Percentiles rank a stretch among this genome's conserved stretches.
These are phyloP conservation scores for Anas platyrhynchos DNA, from an alignment of 2,113 vertebrate species.

Conservation along the genomic window DNA sequence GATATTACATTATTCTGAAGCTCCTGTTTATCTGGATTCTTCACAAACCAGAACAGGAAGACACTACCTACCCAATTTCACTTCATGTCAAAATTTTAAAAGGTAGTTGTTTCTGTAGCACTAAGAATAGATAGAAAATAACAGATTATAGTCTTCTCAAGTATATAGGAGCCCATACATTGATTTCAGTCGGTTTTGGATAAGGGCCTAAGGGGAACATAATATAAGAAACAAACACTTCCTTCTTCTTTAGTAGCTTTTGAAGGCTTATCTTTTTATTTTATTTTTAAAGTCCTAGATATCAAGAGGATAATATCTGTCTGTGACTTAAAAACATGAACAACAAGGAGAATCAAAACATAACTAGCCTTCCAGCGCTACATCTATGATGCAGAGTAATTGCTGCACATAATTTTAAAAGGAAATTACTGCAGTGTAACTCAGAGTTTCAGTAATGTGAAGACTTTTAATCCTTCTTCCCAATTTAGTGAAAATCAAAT, in stretches of 20 bases:
- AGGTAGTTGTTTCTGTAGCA: background rate
- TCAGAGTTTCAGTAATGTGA: background rate
- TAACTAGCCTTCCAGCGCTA: background rate
- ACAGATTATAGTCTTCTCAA: background rate
- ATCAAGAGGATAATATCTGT: background rate
- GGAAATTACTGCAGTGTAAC: background rate
- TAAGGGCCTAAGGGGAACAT: background rate
- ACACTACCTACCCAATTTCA: background rate
- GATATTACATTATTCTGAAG: background rate
- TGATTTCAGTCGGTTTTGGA: background rate
- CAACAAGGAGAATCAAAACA: background rate
- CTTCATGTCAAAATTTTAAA: background rate
- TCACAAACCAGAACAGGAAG: background rate
- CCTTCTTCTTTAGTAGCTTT: background rate
- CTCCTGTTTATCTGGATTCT: background rate
- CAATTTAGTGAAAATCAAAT: background rate
- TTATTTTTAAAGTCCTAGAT: background rate
- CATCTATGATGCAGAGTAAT: background rate
- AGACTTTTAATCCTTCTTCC: background rate
- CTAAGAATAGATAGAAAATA: background rate
- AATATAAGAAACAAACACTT: background rate
- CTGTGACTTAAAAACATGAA: background rate
- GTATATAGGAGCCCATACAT: background rate
- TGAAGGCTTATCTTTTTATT: background rate
- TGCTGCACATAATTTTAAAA: background rate